Conservation (phyloP, 2,888 invertebrate species). For the Eupeodes luniger region DNA sequence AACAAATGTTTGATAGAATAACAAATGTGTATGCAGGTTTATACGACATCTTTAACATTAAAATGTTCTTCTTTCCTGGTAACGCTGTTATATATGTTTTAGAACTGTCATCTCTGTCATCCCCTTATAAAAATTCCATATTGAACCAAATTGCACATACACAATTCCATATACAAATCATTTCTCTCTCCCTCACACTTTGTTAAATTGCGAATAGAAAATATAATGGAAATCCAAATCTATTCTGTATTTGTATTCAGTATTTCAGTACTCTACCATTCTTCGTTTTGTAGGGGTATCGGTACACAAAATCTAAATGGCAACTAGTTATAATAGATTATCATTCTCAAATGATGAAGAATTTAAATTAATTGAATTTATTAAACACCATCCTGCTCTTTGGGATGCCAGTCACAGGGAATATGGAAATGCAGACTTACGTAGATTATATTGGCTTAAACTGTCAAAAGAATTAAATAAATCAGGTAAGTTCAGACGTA, state of each 20-base stretch:
- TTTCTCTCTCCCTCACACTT: background rate
- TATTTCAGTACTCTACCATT: conserved; percentile 22
- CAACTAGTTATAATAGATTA: conserved; percentile 65
- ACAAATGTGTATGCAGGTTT: background rate
- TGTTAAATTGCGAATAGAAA: conserved; percentile 17
- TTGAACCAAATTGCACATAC: background rate
- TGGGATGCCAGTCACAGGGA: conserved; percentile 68
- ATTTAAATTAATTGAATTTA: conserved; percentile 58
- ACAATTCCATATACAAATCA: background rate
- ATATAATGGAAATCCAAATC: conserved; percentile 66
- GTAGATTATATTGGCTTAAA: conserved; percentile 63
- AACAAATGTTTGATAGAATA: no score
- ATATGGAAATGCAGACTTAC: conserved; percentile 66
- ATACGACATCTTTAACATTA: background rate
- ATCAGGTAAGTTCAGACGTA: conserved; percentile 49
- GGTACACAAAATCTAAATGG: conserved; percentile 24
- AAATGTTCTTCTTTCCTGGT: background rate
- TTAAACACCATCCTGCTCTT: conserved; percentile 67
- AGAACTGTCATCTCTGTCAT: background rate
- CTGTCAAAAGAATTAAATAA: conserved; percentile 63
- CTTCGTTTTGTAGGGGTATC: conserved; percentile 34
- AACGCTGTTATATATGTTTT: background rate
- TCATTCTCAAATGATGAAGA: conserved; percentile 75
- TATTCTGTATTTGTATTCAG: background rate
- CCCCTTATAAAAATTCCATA: conserved; percentile 9